Conservation (phyloP, 1,140 invertebrate genomes). For the Habropoda laboriosa region DNA sequence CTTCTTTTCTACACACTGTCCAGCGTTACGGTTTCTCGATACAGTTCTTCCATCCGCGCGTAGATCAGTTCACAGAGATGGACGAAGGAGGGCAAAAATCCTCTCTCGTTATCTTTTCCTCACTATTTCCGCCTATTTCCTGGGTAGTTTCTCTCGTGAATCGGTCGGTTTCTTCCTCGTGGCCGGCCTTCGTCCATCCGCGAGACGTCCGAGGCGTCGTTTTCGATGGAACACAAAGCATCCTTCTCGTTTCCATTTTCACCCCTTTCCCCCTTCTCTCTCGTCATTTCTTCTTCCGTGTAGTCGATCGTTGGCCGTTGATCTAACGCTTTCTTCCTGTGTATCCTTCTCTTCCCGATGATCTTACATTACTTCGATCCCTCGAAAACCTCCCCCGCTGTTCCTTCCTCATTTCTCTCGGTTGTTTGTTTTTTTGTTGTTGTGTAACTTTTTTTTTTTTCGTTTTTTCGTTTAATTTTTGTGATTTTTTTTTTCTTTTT, state of each 20-base stretch:
- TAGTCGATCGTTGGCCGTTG: no score
- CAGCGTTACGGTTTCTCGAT: not conserved
- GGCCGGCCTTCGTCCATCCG: slow-evolving; percentile 50
- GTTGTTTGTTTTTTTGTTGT: slow-evolving; percentile 11
- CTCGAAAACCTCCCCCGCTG: no score
- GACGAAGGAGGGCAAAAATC: slow-evolving; percentile 52
- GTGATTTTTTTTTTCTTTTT: slow-evolving; percentile 32
- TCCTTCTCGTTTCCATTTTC: not conserved
- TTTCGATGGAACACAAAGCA: no score
- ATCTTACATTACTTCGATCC: no score
- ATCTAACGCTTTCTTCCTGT: no score
- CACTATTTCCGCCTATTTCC: no score
- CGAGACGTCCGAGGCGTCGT: no score
- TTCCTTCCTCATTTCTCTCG: not conserved
- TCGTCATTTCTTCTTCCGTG: no score
- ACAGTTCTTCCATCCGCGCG: not conserved
- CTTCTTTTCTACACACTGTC: slow-evolving; percentile 48
- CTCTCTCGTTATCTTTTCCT: not conserved
- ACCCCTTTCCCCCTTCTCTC: no score
- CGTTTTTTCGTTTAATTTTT: slow-evolving; percentile 12
- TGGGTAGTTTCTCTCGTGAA: no score
- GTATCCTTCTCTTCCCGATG: no score
- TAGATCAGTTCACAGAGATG: slow-evolving; percentile 45
- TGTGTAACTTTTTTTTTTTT: slow-evolving; percentile 15
- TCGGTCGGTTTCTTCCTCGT: no score